A percentile compares a stretch with the other conserved stretches of the same genome.
Evolutionary conservation across 2,797 vertebrate species (phyloP).

Genomic region (Pampus argenteus): DNA sequence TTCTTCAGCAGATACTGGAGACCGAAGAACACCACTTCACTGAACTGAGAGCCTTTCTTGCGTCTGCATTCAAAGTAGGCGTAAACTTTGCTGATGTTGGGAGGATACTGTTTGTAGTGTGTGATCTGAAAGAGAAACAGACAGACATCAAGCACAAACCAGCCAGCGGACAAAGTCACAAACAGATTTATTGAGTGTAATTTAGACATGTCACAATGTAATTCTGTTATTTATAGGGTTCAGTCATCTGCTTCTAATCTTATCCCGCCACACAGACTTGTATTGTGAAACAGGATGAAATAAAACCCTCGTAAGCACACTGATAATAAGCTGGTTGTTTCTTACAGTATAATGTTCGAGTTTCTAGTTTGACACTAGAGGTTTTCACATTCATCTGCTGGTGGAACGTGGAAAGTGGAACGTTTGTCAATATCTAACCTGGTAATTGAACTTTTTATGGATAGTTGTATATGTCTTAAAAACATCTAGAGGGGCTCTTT

Average conservation of each 20-base stretch:
- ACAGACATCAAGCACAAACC: conserved; percentile 1
- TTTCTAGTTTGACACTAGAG: too few relatives aligned
- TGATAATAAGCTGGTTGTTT: conserved; percentile 17
- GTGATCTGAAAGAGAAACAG: conserved; percentile 77
- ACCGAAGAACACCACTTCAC: conserved; percentile 86
- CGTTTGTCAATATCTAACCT: too few relatives aligned
- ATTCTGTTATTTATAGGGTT: neutral
- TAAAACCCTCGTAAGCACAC: neutral
- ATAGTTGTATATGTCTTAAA: too few relatives aligned
- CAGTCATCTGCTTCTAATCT: conserved; percentile 16
- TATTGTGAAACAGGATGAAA: conserved; percentile 13
- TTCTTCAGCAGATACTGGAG: conserved; percentile 87
- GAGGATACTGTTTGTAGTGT: conserved; percentile 87
- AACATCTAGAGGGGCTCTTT: too few relatives aligned
- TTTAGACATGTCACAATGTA: neutral
- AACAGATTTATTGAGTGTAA: neutral
- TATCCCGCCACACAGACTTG: neutral
- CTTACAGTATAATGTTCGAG: too few relatives aligned
- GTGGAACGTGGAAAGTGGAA: too few relatives aligned
- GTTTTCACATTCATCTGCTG: too few relatives aligned
- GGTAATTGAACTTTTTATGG: too few relatives aligned
- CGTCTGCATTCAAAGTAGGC: conserved; percentile 86
- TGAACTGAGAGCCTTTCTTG: conserved; percentile 80
- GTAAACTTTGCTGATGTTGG: conserved; percentile 83
- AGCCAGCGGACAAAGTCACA: neutral